A percentile compares a stretch with the other conserved stretches of the same genome.
These are phyloP conservation scores for Hydrocynus forskahlii DNA, from an alignment of 2,797 vertebrate genomes.

Conservation along the genomic window DNA sequence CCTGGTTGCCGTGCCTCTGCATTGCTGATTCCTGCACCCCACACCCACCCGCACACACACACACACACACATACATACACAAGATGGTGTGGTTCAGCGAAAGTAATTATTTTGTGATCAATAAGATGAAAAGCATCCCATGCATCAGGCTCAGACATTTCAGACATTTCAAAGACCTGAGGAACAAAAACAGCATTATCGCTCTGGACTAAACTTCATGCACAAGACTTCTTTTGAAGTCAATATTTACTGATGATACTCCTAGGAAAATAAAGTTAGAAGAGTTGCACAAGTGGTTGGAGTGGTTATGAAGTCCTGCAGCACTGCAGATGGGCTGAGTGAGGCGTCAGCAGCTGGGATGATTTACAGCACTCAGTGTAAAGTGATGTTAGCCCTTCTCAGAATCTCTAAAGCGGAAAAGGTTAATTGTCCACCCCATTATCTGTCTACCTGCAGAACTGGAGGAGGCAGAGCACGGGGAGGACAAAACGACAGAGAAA, in stretches of 20 bases:
- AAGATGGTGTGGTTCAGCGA: neutral
- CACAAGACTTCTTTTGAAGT: constrained; percentile 3
- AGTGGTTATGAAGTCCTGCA: neutral
- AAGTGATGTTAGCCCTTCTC: constrained; percentile 66
- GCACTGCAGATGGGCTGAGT: neutral
- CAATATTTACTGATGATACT: neutral
- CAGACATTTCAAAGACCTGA: neutral
- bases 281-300: too few relatives aligned
- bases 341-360: constrained; percentile 54
- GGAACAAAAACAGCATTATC: neutral
- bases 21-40: constrained; percentile 90
- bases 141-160: neutral
- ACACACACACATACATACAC: constrained; percentile 4
- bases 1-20: constrained; percentile 95
- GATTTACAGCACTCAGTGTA: constrained; percentile 73
- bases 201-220: neutral
- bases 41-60: constrained; percentile 14
- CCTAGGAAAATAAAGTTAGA: neutral
- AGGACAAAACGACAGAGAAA: neutral
- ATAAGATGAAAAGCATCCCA: constrained; percentile 7
- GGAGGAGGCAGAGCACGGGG: constrained; percentile 6
- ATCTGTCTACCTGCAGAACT: constrained; percentile 60
- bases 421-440: constrained; percentile 74
- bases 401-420: constrained; percentile 77
- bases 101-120: constrained; percentile 12